Evolutionary conservation across 2,113 vertebrate genomes (phyloP).

Genomic region (Bubo blakistoni): DNA sequence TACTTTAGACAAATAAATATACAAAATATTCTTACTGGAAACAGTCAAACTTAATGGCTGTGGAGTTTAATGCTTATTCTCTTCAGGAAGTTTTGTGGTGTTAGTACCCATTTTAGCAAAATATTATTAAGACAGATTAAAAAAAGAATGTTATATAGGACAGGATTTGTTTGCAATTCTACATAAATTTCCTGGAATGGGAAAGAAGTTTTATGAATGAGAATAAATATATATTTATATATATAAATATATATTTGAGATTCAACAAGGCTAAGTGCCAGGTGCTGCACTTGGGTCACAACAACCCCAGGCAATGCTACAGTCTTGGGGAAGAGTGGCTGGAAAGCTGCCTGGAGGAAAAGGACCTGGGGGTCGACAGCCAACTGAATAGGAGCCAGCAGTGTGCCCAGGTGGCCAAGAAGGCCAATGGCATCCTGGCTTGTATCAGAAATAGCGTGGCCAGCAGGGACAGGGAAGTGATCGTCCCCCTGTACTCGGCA

Average conservation of each 20-base stretch:
- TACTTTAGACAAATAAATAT: background rate
- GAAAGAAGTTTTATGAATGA: background rate
- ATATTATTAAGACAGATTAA: background rate
- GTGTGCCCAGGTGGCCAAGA: no score
- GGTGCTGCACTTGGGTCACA: background rate
- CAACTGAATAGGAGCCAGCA: no score
- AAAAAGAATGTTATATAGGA: background rate
- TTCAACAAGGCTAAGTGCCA: background rate
- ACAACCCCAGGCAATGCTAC: fast-evolving
- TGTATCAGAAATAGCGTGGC: fast-evolving
- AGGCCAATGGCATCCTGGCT: background rate
- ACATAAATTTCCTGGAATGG: background rate
- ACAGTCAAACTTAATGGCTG: background rate
- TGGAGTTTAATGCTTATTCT: background rate
- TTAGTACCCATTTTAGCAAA: background rate
- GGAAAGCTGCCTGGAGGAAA: background rate
- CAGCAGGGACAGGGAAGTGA: no score
- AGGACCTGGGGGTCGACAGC: background rate
- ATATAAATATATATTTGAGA: background rate
- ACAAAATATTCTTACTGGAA: background rate
- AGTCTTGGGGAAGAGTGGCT: background rate
- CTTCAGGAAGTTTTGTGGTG: background rate
- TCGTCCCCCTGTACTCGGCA: no score
- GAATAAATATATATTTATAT: background rate
- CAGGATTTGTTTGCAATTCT: background rate